phyloP scores from a whole-genome alignment of 2,888 invertebrate genomes.

The Punctoribates punctum region DNA sequence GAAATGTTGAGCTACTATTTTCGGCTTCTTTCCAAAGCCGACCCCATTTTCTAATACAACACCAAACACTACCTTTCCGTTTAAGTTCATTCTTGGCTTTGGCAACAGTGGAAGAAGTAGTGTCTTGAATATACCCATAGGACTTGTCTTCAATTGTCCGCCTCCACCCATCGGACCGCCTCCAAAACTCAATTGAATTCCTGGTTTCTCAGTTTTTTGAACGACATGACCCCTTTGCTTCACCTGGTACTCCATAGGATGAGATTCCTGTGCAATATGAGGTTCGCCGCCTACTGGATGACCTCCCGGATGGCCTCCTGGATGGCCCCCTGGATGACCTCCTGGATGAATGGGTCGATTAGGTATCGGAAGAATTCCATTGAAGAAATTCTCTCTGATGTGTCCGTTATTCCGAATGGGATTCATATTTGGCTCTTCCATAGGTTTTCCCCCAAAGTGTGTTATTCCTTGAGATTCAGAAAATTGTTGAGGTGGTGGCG shows the following conservation, averaged over 20 bases:
- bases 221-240: slow-evolving; percentile 2
- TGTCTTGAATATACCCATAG: slow-evolving; percentile 48
- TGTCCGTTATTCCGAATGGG: background rate
- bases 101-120: slow-evolving; percentile 48
- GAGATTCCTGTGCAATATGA: slow-evolving; percentile 36
- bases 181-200: slow-evolving; percentile 42
- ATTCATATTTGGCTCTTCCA: background rate
- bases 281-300: background rate
- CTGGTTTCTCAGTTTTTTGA: slow-evolving; percentile 35
- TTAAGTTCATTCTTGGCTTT: slow-evolving; percentile 48
- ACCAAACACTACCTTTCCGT: slow-evolving; percentile 49
- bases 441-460: background rate
- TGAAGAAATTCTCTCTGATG: background rate
- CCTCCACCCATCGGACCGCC: slow-evolving; percentile 46
- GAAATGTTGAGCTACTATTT: slow-evolving; percentile 41
- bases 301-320: too few relatives aligned
- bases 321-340: too few relatives aligned
- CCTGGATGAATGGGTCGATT: background rate
- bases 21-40: slow-evolving; percentile 41
- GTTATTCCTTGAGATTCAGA: background rate
- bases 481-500: slow-evolving; percentile 19
- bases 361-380: slow-evolving; percentile 9
- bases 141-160: slow-evolving; percentile 46
- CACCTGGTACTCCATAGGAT: background rate
- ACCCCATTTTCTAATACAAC: slow-evolving; percentile 48